phyloP scores from a whole-genome alignment of 2,888 invertebrate genomes.

The Phanerotoma sp. region DNA sequence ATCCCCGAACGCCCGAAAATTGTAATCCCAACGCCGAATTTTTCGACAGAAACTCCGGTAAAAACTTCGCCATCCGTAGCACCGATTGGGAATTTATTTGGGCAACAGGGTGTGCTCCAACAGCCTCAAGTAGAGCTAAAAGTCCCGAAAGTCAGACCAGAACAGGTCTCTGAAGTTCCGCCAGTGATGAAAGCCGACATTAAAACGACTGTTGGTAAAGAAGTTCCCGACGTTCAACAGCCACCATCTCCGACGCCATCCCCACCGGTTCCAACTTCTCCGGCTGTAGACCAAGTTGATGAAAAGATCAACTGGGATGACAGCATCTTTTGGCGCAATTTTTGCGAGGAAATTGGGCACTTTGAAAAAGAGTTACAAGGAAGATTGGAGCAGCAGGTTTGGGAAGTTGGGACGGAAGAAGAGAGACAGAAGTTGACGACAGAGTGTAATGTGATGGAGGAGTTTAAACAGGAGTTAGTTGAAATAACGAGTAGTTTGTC shows the following conservation, averaged over 20 bases:
- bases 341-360: slow-evolving; percentile 45
- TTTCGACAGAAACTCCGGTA: slow-evolving; percentile 25
- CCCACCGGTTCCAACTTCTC: slow-evolving; percentile 25
- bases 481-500: slow-evolving; percentile 65
- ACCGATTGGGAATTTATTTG: slow-evolving; percentile 9
- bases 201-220: too few relatives aligned
- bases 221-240: too few relatives aligned
- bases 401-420: slow-evolving; percentile 62
- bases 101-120: neutral
- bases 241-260: slow-evolving; percentile 35
- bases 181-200: neutral
- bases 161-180: slow-evolving; percentile 17
- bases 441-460: slow-evolving; percentile 61
- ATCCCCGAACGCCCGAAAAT: slow-evolving; percentile 26
- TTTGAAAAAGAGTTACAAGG: slow-evolving; percentile 50
- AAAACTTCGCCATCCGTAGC: slow-evolving; percentile 11
- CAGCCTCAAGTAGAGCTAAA: slow-evolving; percentile 30
- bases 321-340: slow-evolving; percentile 43
- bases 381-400: slow-evolving; percentile 39
- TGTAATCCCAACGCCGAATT: slow-evolving; percentile 18
- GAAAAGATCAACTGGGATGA: slow-evolving; percentile 45
- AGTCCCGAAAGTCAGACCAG: slow-evolving; percentile 25
- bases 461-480: slow-evolving; percentile 65
- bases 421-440: slow-evolving; percentile 61
- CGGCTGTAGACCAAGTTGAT: slow-evolving; percentile 26